Conservation (phyloP, 2,797 vertebrate species). For the Anomalospiza imberbis region DNA sequence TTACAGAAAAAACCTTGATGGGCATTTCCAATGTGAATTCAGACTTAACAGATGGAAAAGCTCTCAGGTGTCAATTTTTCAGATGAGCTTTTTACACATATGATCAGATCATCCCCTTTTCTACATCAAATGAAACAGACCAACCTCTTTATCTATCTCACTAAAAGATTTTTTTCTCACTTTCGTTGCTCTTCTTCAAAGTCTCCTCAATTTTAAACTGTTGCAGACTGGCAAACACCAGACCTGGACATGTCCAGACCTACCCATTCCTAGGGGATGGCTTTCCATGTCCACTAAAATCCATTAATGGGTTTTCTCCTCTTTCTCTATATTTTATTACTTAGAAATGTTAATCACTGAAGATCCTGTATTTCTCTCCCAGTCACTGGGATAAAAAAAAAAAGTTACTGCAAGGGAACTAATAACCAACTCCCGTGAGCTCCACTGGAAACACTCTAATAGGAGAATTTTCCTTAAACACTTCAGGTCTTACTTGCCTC, state of each 20-base stretch:
- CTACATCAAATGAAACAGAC: background rate
- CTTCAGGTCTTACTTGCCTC: slow-evolving; percentile 17
- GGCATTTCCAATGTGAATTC: background rate
- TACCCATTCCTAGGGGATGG: background rate
- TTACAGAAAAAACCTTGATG: background rate
- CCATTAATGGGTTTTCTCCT: background rate
- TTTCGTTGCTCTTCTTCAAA: background rate
- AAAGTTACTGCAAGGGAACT: background rate
- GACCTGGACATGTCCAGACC: background rate
- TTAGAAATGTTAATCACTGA: background rate
- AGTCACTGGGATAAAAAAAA: background rate
- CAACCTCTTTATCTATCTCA: background rate
- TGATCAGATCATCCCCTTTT: background rate
- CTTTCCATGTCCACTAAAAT: background rate
- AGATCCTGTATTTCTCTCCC: background rate
- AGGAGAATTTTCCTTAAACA: background rate
- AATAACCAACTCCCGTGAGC: background rate
- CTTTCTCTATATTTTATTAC: background rate
- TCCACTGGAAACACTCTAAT: background rate
- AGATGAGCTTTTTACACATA: background rate
- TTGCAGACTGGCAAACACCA: background rate
- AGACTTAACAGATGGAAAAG: background rate
- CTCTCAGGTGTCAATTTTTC: background rate
- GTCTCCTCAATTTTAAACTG: background rate
- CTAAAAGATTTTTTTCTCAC: background rate